Conservation (phyloP, 2,797 vertebrate genomes). For the Moxostoma hubbsi region DNA sequence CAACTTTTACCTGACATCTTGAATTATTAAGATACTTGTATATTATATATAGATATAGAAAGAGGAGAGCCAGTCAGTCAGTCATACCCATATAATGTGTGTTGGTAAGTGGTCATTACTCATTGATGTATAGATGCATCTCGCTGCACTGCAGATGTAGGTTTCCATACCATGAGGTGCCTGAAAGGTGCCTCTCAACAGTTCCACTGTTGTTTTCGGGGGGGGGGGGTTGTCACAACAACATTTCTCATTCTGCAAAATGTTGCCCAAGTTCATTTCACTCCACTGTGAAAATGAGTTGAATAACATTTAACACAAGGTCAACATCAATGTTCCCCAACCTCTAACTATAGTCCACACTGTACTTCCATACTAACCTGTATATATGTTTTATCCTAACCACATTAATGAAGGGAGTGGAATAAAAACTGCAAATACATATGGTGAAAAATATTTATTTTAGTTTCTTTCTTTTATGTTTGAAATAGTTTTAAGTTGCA, state of each 20-base stretch:
- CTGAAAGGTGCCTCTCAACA: conserved; percentile 55
- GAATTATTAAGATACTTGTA: conserved; percentile 49
- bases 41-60: conserved; percentile 55
- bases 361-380: conserved; percentile 67
- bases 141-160: conserved; percentile 65
- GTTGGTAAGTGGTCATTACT: conserved; percentile 71
- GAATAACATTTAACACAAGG: conserved; percentile 37
- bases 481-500: conserved; percentile 73
- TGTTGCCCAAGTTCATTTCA: conserved; percentile 71
- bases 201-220: conserved; percentile 58
- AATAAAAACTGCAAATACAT: conserved; percentile 73
- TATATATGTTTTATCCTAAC: conserved; percentile 73
- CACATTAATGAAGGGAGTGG: conserved; percentile 70
- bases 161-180: conserved; percentile 38
- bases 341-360: conserved; percentile 62
- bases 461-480: conserved; percentile 60
- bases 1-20: conserved; percentile 24
- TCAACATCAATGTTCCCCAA: conserved; percentile 67
- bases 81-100: conserved; percentile 82
- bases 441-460: conserved; percentile 89
- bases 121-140: conserved; percentile 78
- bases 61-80: conserved; percentile 71
- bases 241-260: conserved; percentile 58
- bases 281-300: conserved; percentile 44
- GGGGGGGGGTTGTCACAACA: too few species aligned